Base-by-base conservation (phyloP, 2,113 vertebrate species). In the Himantopus leucocephalus region DNA sequence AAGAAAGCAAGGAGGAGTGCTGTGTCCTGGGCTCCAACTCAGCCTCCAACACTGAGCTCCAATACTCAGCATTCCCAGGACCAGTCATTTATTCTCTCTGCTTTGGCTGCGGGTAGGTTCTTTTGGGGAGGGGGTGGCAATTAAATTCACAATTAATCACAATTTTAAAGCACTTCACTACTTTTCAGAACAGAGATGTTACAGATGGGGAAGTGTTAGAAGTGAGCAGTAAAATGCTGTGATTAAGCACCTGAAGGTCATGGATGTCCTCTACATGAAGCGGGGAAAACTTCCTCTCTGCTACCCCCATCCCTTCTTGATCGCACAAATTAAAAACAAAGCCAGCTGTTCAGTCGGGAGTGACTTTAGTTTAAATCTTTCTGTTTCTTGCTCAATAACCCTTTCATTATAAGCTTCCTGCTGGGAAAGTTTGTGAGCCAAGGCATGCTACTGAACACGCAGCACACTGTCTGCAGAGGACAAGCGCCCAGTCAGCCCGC, bases 361-460 rank as follows among this genome's bases (percentile, higher is more conserved):
- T 63, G 83, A 89, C 93, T 87, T 82, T 26, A 64, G 76, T 71
- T 95, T 63, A 88, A 94, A 85, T 93, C 87, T 86, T 68, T 81
- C 88, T 91, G 64, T 74, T 92, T 93, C 96, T 97, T 97, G 83
- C 94, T 95, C 96, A 97, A 97, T 80, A 95, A 94, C 87, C 90
- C 78, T 88, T 95, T 96, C 94, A 95, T 97, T 84, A 63, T 85
- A 35, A 89, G 80, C 90, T 97, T 97, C 96, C 96, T 93, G 90
- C 96, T 90, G 94, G 87, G 91, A 95, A 70, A 32, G 71, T 32
- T 26, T 58, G 77, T 45, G 94, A 94, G 94, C 92, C 94, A 95
- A 89, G 60, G 60, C 48, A 52, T 74, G 85, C 95, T 96, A 97
- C 95, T 15, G 89, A 85, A 59, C 78, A 45, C 17, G 1, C 93